A percentile compares a stretch with the other conserved stretches of the same genome.
phyloP scores from a whole-genome alignment of 64 coral and sea anemone genomes.

The Dendronephthya gigantea region DNA sequence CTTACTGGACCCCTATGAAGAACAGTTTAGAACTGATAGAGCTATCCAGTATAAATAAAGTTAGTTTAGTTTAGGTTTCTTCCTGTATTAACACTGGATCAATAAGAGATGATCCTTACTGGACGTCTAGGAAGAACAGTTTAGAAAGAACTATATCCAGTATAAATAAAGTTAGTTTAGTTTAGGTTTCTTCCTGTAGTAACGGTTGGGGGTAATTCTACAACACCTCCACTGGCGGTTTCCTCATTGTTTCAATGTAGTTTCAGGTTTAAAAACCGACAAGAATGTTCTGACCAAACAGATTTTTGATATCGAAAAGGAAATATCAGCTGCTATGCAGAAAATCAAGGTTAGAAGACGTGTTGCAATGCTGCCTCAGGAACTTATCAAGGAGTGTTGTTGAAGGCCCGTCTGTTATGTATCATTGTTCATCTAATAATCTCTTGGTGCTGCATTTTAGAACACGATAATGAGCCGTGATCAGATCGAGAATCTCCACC shows the following conservation, averaged over 20 bases:
- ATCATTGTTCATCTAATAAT: neutral
- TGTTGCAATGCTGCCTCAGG: no score
- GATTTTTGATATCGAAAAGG: constrained; percentile 41
- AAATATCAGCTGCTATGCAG: constrained; percentile 28
- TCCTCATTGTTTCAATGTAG: neutral
- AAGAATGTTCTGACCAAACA: constrained; percentile 33
- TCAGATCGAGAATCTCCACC: constrained; percentile 58
- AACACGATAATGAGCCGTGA: constrained; percentile 41
- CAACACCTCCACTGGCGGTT: neutral
- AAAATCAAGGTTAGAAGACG: constrained; percentile 34
- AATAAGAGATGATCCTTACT: no score
- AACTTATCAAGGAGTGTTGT: no score
- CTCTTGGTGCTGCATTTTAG: constrained; percentile 17
- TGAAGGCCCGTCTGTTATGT: neutral
- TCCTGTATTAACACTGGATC: no score
- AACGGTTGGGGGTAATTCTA: neutral
- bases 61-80: neutral
- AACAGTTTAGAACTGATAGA: neutral
- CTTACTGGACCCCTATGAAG: neutral
- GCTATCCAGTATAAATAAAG: neutral
- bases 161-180: no score
- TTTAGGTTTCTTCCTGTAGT: neutral
- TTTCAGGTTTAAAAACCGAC: constrained; percentile 42
- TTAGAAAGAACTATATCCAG: no score
- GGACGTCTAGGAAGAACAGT: no score